Percentiles rank a stretch among this genome's conserved stretches.
Conservation (phyloP, 2,113 vertebrate genomes). For the Nothoprocta pentlandii region DNA sequence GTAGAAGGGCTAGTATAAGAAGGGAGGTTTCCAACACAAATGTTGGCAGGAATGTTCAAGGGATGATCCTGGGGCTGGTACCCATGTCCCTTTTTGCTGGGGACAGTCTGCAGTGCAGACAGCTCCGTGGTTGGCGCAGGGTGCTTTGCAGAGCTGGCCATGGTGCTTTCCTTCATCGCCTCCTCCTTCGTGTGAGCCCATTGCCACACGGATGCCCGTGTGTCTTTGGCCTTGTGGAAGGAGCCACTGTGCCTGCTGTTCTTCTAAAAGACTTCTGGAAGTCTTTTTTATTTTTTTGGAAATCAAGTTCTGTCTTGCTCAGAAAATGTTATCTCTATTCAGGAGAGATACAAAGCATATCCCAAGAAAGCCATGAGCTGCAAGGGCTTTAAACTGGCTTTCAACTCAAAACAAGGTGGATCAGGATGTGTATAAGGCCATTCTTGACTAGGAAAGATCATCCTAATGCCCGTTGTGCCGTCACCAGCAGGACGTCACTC, state of each 20-base stretch:
- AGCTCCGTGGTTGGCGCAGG: background rate
- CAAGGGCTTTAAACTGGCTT: background rate
- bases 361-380: background rate
- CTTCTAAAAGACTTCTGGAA: too few relatives aligned
- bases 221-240: background rate
- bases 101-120: background rate
- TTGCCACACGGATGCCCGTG: background rate
- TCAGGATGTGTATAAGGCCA: background rate
- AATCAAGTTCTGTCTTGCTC: background rate
- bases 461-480: background rate
- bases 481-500: background rate
- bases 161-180: background rate
- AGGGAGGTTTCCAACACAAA: background rate
- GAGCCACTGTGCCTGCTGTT: background rate
- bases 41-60: background rate
- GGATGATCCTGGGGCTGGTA: background rate
- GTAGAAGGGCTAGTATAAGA: background rate
- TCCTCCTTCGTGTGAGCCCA: background rate
- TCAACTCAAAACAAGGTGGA: background rate
- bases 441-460: background rate
- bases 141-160: background rate
- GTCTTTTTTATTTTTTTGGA: background rate
- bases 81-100: background rate
- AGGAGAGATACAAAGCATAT: background rate
- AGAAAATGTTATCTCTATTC: background rate